Evolutionary conservation across 2,888 invertebrate genomes (phyloP).

Genomic region (Neoascia interrupta): DNA sequence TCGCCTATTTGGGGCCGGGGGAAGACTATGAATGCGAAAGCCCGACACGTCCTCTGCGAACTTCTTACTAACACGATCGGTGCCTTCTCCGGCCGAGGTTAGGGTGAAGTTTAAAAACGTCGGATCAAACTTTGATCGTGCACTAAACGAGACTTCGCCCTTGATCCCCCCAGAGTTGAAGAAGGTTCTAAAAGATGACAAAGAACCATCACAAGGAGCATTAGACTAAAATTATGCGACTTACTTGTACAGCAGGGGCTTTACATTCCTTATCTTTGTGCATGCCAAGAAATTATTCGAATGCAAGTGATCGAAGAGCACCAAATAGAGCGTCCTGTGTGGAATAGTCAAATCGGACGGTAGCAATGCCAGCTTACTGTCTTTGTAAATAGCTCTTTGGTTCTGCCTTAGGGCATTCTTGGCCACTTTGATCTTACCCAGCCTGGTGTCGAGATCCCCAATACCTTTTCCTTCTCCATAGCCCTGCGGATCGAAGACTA

Average conservation of each 20-base stretch:
- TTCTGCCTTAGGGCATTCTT: constrained; percentile 82
- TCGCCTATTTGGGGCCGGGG: constrained; percentile 82
- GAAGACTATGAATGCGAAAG: constrained; percentile 87
- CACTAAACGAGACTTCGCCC: constrained; percentile 88
- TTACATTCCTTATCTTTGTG: constrained; percentile 87
- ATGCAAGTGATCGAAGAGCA: constrained; percentile 88
- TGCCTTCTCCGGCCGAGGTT: constrained; percentile 83
- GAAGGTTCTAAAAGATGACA: constrained; percentile 81
- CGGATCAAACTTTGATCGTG: constrained; percentile 91
- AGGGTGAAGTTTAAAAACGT: constrained; percentile 89
- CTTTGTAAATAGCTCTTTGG: constrained; percentile 82
- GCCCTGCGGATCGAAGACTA: constrained; percentile 91
- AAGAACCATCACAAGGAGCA: constrained; percentile 7
- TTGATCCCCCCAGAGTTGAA: constrained; percentile 89
- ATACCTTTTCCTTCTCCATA: constrained; percentile 85
- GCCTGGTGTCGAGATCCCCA: constrained; percentile 88
- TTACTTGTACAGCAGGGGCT: constrained; percentile 86
- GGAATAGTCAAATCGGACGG: constrained; percentile 88
- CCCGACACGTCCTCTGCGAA: constrained; percentile 87
- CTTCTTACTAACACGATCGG: constrained; percentile 85
- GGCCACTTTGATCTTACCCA: constrained; percentile 88
- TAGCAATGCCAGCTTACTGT: constrained; percentile 86
- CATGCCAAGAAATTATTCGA: constrained; percentile 89
- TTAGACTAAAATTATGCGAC: constrained; percentile 72
- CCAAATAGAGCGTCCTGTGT: constrained; percentile 88